phyloP scores from a whole-genome alignment of 1,140 invertebrate species.

The Leptopilina clavipes region DNA sequence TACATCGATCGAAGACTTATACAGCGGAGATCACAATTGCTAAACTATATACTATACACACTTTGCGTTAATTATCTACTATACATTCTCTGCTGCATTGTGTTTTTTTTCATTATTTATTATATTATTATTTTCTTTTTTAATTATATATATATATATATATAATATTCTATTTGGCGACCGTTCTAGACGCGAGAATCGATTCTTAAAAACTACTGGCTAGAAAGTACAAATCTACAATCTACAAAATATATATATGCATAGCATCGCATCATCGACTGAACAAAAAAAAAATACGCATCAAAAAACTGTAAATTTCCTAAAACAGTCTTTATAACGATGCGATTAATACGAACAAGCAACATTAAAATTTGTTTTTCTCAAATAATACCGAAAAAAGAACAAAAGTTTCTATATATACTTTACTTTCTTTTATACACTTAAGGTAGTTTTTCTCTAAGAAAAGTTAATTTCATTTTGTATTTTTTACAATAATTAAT shows the following conservation, averaged over 20 bases:
- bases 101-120: background rate
- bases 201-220: constrained; percentile 31
- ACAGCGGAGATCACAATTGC: constrained; percentile 31
- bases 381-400: background rate
- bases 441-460: too few relatives aligned
- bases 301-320: constrained; percentile 13
- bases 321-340: constrained; percentile 6
- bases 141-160: background rate
- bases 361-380: background rate
- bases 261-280: constrained; percentile 31
- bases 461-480: too few relatives aligned
- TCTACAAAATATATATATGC: constrained; percentile 8
- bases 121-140: background rate
- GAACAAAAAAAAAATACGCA: background rate
- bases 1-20: constrained; percentile 29
- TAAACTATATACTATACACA: constrained; percentile 32
- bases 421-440: too few relatives aligned
- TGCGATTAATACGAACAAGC: background rate
- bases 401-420: background rate
- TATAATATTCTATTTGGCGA: constrained; percentile 10
- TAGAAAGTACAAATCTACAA: constrained; percentile 21
- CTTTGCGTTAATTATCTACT: constrained; percentile 24
- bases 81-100: constrained; percentile 24
- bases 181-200: constrained; percentile 12
- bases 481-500: too few relatives aligned